phyloP scores from a whole-genome alignment of 2,797 vertebrate species.

The Leptodactylus fallax region DNA sequence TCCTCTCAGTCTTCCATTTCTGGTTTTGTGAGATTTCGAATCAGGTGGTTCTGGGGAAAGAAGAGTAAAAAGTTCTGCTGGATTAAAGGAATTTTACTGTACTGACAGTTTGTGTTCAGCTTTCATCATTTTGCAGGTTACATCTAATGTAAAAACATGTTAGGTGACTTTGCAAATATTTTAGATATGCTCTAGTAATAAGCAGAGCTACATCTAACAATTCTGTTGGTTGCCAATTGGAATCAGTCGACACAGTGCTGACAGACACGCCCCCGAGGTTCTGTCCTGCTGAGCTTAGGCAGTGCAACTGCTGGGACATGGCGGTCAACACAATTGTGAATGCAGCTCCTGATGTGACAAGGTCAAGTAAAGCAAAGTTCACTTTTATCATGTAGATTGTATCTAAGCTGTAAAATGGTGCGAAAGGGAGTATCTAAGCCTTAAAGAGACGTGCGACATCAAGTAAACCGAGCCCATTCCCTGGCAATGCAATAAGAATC shows the following conservation, averaged over 20 bases:
- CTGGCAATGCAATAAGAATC: conserved; percentile 26
- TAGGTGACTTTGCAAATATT: neutral
- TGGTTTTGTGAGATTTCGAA: neutral
- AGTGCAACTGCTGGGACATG: neutral
- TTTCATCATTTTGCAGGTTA: neutral
- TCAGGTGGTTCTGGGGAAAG: neutral
- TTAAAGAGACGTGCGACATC: neutral
- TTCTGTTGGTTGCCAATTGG: neutral
- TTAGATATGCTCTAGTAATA: neutral
- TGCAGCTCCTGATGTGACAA: neutral
- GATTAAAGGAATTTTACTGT: conserved; percentile 19
- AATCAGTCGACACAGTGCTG: neutral
- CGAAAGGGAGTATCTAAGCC: neutral
- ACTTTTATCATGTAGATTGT: neutral
- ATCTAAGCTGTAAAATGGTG: neutral
- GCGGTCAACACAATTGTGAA: neutral
- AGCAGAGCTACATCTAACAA: neutral
- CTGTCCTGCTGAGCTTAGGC: neutral
- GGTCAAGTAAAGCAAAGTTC: neutral
- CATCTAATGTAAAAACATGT: neutral
- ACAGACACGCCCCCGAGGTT: neutral
- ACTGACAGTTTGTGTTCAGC: neutral
- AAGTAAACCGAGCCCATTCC: neutral
- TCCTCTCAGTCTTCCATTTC: conserved; percentile 2
- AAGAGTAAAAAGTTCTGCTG: neutral